Conservation (phyloP, 2,113 vertebrate species). For the Oncorhynchus keta region DNA sequence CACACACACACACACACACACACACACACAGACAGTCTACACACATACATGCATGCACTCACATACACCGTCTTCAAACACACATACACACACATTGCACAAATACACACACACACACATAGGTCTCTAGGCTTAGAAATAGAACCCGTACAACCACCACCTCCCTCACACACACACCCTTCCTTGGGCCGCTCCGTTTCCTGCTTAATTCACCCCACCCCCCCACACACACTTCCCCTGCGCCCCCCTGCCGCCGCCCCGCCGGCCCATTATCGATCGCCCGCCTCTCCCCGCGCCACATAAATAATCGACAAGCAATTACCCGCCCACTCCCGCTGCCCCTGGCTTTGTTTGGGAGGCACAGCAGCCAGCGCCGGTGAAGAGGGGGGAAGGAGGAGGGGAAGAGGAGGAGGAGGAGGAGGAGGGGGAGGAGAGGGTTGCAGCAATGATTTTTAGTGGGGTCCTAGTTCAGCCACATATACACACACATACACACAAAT, state of each 20-base stretch:
- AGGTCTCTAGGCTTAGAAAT: slow-evolving; percentile 63
- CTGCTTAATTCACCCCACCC: slow-evolving; percentile 59
- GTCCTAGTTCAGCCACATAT: slow-evolving; percentile 49
- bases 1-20: slow-evolving; percentile 51
- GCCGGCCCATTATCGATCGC: slow-evolving; percentile 78
- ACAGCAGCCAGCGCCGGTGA: slow-evolving; percentile 66
- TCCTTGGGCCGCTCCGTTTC: slow-evolving; percentile 66
- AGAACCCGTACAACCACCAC: slow-evolving; percentile 21
- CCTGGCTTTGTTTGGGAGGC: slow-evolving; percentile 78
- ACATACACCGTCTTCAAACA: slow-evolving; percentile 36
- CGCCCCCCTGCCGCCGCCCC: slow-evolving; percentile 70
- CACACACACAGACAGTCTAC: slow-evolving; percentile 36
- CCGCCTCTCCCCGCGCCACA: slow-evolving; percentile 80
- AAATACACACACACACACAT: slow-evolving; percentile 34
- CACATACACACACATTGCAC: slow-evolving; percentile 36
- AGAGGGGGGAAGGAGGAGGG: slow-evolving; percentile 42
- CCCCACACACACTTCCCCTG: slow-evolving; percentile 34
- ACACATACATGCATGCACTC: slow-evolving; percentile 35
- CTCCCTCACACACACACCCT: slow-evolving; percentile 49
- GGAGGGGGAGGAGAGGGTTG: slow-evolving; percentile 25
- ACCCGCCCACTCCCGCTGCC: slow-evolving; percentile 80
- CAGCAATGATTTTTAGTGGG: slow-evolving; percentile 57
- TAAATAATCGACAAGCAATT: slow-evolving; percentile 83
- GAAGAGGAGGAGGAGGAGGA: neutral
- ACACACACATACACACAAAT: neutral